Percentiles rank a stretch among this genome's conserved stretches.
Evolutionary conservation across 2,888 invertebrate species (phyloP).

Genomic region (Lasioglossum marginatum): DNA sequence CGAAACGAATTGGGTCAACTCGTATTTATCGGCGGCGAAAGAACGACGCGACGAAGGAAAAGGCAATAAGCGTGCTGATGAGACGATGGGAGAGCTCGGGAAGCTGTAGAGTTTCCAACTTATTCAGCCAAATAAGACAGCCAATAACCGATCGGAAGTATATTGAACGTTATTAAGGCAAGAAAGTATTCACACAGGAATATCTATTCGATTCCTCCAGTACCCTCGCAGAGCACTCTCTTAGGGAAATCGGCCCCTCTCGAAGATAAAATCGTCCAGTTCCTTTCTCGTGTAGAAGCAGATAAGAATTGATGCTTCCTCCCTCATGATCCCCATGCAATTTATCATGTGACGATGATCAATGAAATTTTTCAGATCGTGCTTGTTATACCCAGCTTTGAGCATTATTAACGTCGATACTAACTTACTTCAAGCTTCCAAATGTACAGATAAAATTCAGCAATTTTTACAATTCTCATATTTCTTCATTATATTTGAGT

Average conservation of each 20-base stretch:
- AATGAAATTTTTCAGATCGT: not conserved
- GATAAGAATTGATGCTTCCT: not conserved
- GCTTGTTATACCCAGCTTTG: not conserved
- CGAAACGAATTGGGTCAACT: not conserved
- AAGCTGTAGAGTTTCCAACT: not conserved
- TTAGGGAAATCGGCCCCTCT: constrained; percentile 9
- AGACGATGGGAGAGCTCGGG: not conserved
- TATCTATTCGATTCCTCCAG: not conserved
- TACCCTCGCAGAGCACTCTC: not conserved
- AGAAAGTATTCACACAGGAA: constrained; percentile 29
- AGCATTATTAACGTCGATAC: not conserved
- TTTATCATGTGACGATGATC: not conserved
- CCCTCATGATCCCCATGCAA: not conserved
- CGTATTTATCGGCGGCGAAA: not conserved
- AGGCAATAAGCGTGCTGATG: constrained; percentile 25
- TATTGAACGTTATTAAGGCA: constrained; percentile 12
- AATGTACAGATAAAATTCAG: not conserved
- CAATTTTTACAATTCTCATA: not conserved
- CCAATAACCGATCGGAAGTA: constrained; percentile 14
- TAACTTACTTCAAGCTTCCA: not conserved
- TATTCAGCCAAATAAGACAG: constrained; percentile 19
- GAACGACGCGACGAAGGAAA: not conserved
- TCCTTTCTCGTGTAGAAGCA: not conserved
- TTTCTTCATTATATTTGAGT: too few relatives aligned
- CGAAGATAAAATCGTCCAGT: not conserved